Percentiles rank a stretch among this genome's conserved stretches.
Conservation (phyloP, 2,888 invertebrate genomes). For the Drosophila recens region DNA sequence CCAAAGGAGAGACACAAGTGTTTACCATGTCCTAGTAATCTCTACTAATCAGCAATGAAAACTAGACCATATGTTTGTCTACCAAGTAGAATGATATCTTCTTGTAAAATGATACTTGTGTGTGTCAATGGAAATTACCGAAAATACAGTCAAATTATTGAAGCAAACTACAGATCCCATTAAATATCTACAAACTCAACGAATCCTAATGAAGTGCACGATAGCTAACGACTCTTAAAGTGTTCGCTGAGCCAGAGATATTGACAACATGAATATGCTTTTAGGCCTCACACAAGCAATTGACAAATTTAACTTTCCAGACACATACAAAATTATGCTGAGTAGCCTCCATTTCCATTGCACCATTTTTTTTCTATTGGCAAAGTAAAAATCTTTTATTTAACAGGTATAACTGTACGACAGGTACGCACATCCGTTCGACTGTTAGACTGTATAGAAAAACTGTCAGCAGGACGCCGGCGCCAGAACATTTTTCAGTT, state of each 20-base stretch:
- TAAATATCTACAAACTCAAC: slow-evolving; percentile 13
- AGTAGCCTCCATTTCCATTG: slow-evolving; percentile 18
- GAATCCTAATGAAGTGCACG: slow-evolving; percentile 26
- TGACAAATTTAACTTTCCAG: slow-evolving; percentile 17
- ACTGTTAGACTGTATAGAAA: slow-evolving; percentile 35
- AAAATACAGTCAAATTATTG: slow-evolving; percentile 12
- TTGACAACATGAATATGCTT: slow-evolving; percentile 48
- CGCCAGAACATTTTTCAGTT: slow-evolving; percentile 66
- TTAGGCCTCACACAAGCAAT: slow-evolving; percentile 15
- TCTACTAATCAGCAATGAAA: slow-evolving; percentile 73
- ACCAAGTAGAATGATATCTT: slow-evolving; percentile 39
- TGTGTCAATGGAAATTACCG: slow-evolving; percentile 4
- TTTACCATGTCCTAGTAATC: slow-evolving; percentile 69
- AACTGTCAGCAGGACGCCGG: slow-evolving; percentile 72
- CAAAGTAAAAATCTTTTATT: slow-evolving; percentile 26
- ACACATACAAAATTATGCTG: slow-evolving; percentile 14
- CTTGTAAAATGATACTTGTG: slow-evolving; percentile 15
- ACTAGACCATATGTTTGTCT: slow-evolving; percentile 38
- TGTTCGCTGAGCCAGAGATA: slow-evolving; percentile 42
- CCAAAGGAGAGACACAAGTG: slow-evolving; percentile 51
- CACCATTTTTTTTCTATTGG: slow-evolving; percentile 27
- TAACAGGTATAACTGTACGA: slow-evolving; percentile 51
- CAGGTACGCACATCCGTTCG: slow-evolving; percentile 52
- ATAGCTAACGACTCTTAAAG: slow-evolving; percentile 55
- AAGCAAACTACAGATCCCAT: neutral